Conservation (phyloP, 1,140 invertebrate species). For the Asbolus verrucosus region DNA sequence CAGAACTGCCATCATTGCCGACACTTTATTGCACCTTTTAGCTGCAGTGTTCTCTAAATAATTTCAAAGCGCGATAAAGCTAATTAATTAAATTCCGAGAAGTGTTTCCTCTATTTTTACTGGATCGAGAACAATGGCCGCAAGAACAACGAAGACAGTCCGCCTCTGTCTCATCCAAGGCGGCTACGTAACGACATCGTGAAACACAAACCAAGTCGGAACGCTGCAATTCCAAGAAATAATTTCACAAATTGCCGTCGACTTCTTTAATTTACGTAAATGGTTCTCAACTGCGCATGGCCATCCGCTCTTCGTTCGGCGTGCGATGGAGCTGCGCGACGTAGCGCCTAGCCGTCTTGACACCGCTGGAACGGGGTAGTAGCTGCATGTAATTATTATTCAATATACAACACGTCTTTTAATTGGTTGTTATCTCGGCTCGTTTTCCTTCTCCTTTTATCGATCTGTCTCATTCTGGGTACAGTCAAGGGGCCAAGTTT, state of each 20-base stretch:
- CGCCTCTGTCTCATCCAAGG: neutral
- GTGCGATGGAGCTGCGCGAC: slow-evolving; percentile 1
- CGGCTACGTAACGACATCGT: neutral
- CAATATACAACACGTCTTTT: slow-evolving; percentile 63
- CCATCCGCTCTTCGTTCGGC: neutral
- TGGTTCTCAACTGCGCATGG: neutral
- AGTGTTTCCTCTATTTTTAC: slow-evolving; percentile 52
- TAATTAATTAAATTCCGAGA: slow-evolving; percentile 58
- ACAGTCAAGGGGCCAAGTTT: no score
- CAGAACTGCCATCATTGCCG: slow-evolving; percentile 7
- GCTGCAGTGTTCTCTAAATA: slow-evolving; percentile 47
- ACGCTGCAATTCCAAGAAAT: slow-evolving; percentile 58
- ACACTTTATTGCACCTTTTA: slow-evolving; percentile 50
- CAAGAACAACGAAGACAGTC: slow-evolving; percentile 1
- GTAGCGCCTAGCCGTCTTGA: slow-evolving; percentile 16
- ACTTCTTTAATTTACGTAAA: slow-evolving; percentile 58
- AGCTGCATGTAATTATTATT: slow-evolving; percentile 62
- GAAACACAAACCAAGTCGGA: slow-evolving; percentile 1
- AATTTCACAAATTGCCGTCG: slow-evolving; percentile 63
- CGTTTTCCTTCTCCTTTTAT: neutral
- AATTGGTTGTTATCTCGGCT: slow-evolving; percentile 62
- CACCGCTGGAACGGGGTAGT: slow-evolving; percentile 48
- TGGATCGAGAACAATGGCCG: slow-evolving; percentile 35
- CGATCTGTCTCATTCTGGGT: neutral
- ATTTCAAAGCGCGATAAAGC: slow-evolving; percentile 50